These are phyloP conservation scores for Pipistrellus pipistrellus DNA, from an alignment of 2,797 vertebrate species.

Conservation along the genomic window DNA sequence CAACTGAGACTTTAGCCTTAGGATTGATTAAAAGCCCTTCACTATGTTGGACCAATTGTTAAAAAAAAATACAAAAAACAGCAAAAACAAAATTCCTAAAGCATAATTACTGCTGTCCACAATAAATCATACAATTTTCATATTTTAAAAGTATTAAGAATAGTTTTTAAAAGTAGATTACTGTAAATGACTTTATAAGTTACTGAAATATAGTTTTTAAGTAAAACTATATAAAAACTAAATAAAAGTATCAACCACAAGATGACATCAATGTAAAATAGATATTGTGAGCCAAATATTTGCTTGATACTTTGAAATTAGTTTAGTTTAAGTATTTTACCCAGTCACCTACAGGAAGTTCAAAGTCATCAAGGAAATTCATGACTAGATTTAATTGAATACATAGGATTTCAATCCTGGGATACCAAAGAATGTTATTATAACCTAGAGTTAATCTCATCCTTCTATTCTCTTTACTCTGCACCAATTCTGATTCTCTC, in stretches of 20 bases:
- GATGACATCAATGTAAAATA: constrained; percentile 33
- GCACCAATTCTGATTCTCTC: not conserved
- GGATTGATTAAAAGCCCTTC: not conserved
- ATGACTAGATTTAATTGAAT: not conserved
- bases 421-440: too few species aligned
- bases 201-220: constrained; percentile 1
- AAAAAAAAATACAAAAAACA: not conserved
- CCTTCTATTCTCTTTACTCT: not conserved
- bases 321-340: constrained; percentile 14
- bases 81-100: not conserved
- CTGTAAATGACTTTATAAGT: not conserved
- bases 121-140: not conserved
- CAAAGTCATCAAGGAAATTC: not conserved
- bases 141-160: constrained; percentile 10
- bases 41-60: not conserved
- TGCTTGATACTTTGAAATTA: not conserved
- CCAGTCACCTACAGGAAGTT: not conserved
- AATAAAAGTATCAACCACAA: not conserved
- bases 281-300: not conserved
- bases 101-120: not conserved
- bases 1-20: not conserved
- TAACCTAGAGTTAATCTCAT: not conserved
- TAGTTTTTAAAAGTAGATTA: constrained; percentile 40
- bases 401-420: not conserved
- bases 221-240: constrained; percentile 19